Base-by-base conservation (phyloP, 2,113 vertebrate species). In the Melanocharis versteri region DNA sequence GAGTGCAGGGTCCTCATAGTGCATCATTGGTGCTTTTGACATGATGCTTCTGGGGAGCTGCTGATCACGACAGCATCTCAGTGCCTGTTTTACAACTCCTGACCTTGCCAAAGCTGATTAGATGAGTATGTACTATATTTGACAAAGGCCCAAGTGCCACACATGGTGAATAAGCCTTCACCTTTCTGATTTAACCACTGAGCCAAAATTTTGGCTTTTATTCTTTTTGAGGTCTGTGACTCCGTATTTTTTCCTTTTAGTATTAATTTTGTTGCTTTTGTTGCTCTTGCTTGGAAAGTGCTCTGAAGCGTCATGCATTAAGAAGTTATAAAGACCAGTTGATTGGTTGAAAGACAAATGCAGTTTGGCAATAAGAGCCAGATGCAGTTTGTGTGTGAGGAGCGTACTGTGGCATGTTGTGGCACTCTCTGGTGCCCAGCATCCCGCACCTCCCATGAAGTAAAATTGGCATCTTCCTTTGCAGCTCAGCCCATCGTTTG, bases 361-460 rank as follows among this genome's bases (percentile, higher is more conserved):
- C 23, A 17, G 22, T 77, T n/a, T 57, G 57, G 19, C 65, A 80
- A 30, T 24, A 82, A 28, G 13, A 51, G 37, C 40, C 51, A 44
- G 71, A 73, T 28, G 51, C 23, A 22, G 17, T 70, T 75, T 57
- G 27, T 39, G 9, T 58, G 26, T 75, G 83, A 87, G 66, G n/a
- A 82, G 7, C 71, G 39, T 84, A 39, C 56, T 50, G 33, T 15
- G 14, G 28, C 9, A 1, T 75, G 16, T 11, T 62, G 30, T 0
- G 0, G 37, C 44, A 54, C 16, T 10, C 4, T 15, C 33, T 73
- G 42, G 4, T 56, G 31, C 54, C 14, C n/a, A 40, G 30, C 8
- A 51, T 7, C n/a, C 40, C 1, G 0, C 9, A 11, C 35, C 8
- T 87, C 22, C 0, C 2, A 3, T 28, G 33, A 78, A 53, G 20